Conservation (phyloP, 2,888 invertebrate genomes). For the Gnatocerus cornutus region DNA sequence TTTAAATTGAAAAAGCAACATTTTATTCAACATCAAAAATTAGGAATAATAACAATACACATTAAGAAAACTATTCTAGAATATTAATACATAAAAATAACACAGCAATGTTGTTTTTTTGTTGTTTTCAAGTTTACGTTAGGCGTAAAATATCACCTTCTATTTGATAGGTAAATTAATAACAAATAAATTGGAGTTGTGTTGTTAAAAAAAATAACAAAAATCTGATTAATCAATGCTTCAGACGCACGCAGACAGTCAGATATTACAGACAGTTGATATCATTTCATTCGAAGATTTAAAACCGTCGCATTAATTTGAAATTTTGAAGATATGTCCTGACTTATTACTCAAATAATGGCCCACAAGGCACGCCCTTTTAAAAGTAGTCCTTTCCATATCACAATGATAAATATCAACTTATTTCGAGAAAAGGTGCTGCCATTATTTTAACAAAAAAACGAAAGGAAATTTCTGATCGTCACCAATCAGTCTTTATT, state of each 20-base stretch:
- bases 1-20: conserved; percentile 37
- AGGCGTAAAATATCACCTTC: conserved; percentile 39
- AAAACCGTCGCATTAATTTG: background rate
- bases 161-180: conserved; percentile 34
- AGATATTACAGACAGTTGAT: background rate
- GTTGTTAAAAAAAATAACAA: conserved; percentile 2
- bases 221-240: conserved; percentile 11
- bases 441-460: background rate
- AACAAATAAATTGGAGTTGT: background rate
- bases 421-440: conserved; percentile 17
- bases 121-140: conserved; percentile 32
- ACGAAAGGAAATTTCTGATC: conserved; percentile 16
- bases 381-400: conserved; percentile 29
- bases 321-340: conserved; percentile 35
- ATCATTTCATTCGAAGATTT: conserved; percentile 13
- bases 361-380: conserved; percentile 33
- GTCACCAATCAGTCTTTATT: conserved; percentile 20
- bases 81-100: conserved; percentile 47
- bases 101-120: conserved; percentile 40
- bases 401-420: conserved; percentile 37
- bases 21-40: conserved; percentile 48
- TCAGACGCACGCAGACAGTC: background rate
- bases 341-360: conserved; percentile 14
- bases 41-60: conserved; percentile 44
- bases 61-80: conserved; percentile 39